These are phyloP conservation scores for Turritopsis rubra DNA, from an alignment of 30 jellyfish, hydroid and myxozoan genomes.

Conservation along the genomic window DNA sequence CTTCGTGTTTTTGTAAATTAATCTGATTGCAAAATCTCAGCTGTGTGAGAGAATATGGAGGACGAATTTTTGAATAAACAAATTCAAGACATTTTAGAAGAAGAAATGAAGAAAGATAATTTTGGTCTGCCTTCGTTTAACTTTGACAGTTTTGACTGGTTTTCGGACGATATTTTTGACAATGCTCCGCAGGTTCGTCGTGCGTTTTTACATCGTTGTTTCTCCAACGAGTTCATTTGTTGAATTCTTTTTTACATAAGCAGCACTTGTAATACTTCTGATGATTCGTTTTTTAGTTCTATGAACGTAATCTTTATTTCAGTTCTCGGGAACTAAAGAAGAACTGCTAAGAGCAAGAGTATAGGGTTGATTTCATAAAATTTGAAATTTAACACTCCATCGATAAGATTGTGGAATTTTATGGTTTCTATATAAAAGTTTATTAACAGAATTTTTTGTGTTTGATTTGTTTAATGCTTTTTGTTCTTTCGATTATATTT, in stretches of 20 bases:
- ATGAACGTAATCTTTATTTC: no score
- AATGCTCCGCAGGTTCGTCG: constrained; percentile 13
- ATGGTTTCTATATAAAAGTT: neutral
- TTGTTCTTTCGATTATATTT: neutral
- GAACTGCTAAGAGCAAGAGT: neutral
- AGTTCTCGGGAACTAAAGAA: no score
- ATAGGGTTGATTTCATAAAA: neutral
- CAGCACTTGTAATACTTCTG: neutral
- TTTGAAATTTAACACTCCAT: neutral
- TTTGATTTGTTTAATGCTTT: neutral
- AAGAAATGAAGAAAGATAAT: neutral
- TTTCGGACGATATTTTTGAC: constrained; percentile 20
- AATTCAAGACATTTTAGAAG: constrained; percentile 11
- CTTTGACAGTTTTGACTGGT: constrained; percentile 22
- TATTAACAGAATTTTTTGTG: neutral
- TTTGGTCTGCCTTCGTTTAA: neutral
- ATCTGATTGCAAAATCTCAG: neutral
- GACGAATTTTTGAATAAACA: constrained; percentile 18
- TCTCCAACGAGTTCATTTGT: neutral
- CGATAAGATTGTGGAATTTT: neutral
- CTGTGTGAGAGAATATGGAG: neutral
- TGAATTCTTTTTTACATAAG: neutral
- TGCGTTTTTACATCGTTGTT: neutral
- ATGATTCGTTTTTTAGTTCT: no score
- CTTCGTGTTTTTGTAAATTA: neutral